Conservation (phyloP, 2,797 vertebrate genomes). For the Tamandua tetradactyla region DNA sequence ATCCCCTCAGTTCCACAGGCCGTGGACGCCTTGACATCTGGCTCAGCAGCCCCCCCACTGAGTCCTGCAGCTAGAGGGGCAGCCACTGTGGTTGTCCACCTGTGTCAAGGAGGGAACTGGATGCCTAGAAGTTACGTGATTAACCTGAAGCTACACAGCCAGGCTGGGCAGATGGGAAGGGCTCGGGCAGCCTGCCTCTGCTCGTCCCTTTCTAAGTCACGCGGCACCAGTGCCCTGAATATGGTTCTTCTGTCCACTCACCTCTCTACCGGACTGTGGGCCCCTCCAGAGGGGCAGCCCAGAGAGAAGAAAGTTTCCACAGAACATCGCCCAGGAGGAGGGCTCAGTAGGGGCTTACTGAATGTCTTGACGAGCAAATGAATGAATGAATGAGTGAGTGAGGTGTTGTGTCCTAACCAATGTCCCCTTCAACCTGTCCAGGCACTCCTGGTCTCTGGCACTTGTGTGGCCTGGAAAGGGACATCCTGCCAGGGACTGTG, state of each 20-base stretch:
- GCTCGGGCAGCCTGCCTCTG: neutral
- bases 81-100: neutral
- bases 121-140: neutral
- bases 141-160: neutral
- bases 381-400: neutral
- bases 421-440: neutral
- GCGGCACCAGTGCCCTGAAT: accelerated
- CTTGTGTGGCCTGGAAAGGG: neutral
- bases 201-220: too few relatives aligned
- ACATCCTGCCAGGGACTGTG: neutral
- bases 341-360: accelerated
- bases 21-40: accelerated
- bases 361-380: neutral
- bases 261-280: neutral
- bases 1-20: accelerated
- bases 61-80: neutral
- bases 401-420: neutral
- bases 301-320: neutral
- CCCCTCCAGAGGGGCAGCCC: neutral
- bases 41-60: accelerated
- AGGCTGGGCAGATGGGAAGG: neutral
- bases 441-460: neutral
- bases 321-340: neutral
- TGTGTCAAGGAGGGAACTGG: neutral
- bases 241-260: neutral